A percentile compares a stretch with the other conserved stretches of the same genome.
Conservation (phyloP, 2,113 vertebrate genomes). For the Mus pahari region DNA sequence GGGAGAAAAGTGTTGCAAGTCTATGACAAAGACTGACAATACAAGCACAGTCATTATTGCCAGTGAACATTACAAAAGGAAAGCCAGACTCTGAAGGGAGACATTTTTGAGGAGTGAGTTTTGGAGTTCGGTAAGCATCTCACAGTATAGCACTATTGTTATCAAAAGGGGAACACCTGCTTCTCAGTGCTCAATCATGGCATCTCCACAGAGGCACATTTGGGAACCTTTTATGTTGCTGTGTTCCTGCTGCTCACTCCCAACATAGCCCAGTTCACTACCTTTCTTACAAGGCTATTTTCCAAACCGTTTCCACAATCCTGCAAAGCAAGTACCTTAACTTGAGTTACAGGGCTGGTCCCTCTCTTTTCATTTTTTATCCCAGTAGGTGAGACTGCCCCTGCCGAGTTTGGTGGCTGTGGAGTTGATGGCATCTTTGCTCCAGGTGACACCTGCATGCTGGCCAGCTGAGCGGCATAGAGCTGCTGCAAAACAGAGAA, state of each 20-base stretch:
- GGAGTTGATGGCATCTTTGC: slow-evolving; percentile 98
- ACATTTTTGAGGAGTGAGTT: slow-evolving; percentile 78
- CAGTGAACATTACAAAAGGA: slow-evolving; percentile 75
- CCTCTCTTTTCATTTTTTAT: slow-evolving; percentile 99
- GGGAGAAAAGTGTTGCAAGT: slow-evolving; percentile 55
- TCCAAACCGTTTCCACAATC: slow-evolving; percentile 71
- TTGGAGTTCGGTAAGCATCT: slow-evolving; percentile 78
- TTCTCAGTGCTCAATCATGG: slow-evolving; percentile 76
- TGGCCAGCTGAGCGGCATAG: slow-evolving; percentile 99
- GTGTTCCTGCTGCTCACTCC: slow-evolving; percentile 71
- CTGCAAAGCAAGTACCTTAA: slow-evolving; percentile 92
- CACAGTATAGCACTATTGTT: slow-evolving; percentile 85
- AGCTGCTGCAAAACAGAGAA: slow-evolving; percentile 94
- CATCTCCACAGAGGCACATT: slow-evolving; percentile 69
- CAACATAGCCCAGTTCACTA: slow-evolving; percentile 32
- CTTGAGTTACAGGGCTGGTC: slow-evolving; percentile 96
- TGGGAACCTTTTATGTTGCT: slow-evolving; percentile 47
- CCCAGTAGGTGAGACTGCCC: slow-evolving; percentile 95
- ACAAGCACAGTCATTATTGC: slow-evolving; percentile 73
- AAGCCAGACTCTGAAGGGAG: slow-evolving; percentile 77
- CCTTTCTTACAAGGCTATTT: slow-evolving; percentile 74
- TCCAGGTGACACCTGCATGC: slow-evolving; percentile 99
- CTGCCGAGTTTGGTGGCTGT: slow-evolving; percentile 94
- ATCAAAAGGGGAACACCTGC: slow-evolving; percentile 82
- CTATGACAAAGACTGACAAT: slow-evolving; percentile 64